phyloP scores from a whole-genome alignment of 2,888 invertebrate genomes.

The Sphaerophoria rueppellii region DNA sequence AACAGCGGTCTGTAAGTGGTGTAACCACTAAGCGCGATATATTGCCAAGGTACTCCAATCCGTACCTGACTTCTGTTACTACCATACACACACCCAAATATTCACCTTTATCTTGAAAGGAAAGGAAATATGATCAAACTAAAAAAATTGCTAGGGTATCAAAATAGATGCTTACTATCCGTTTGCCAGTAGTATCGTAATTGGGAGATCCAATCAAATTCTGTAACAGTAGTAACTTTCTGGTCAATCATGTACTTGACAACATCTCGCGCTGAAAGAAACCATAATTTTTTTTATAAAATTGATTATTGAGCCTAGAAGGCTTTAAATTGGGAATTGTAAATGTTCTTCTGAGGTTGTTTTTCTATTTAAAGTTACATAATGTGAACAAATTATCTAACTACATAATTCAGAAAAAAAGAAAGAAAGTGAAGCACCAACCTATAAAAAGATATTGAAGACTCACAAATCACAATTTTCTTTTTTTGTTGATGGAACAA shows the following conservation, averaged over 20 bases:
- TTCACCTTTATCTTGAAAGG: conserved; percentile 78
- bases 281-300: not conserved
- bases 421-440: too few relatives aligned
- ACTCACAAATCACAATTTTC: too few relatives aligned
- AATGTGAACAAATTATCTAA: too few relatives aligned
- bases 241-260: conserved; percentile 87
- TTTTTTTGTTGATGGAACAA: too few relatives aligned
- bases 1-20: conserved; percentile 96
- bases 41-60: conserved; percentile 97
- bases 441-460: too few relatives aligned
- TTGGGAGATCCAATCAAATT: conserved; percentile 97
- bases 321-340: not conserved
- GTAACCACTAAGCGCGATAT: conserved; percentile 94
- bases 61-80: conserved; percentile 92
- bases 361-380: too few relatives aligned
- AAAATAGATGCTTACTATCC: conserved; percentile 77
- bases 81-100: conserved; percentile 87
- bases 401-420: too few relatives aligned
- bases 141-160: not conserved
- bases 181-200: conserved; percentile 90
- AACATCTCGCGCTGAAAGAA: conserved; percentile 88
- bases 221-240: conserved; percentile 85
- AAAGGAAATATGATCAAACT: not conserved
- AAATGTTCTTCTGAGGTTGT: too few relatives aligned
- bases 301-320: not conserved